These are phyloP conservation scores for Siderastrea radians DNA, from an alignment of 92 coral and sea anemone species.

Conservation along the genomic window DNA sequence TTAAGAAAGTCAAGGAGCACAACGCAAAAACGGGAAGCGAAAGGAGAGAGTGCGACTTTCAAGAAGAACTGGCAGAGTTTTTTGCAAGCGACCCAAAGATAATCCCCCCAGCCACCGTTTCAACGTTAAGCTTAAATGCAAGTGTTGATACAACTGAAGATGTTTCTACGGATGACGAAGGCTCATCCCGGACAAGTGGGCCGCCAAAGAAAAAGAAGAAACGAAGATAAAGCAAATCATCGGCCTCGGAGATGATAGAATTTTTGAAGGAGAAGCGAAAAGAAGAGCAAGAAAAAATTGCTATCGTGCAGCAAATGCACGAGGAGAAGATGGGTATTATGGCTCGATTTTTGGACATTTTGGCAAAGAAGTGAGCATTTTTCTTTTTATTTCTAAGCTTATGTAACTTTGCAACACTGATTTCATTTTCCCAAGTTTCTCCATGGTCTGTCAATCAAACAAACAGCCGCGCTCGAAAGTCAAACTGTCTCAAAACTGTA, in stretches of 20 bases:
- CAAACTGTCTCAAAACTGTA: too few species aligned
- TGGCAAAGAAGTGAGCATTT: constrained; percentile 4
- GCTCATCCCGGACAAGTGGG: constrained; percentile 16
- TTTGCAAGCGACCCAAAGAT: constrained; percentile 42
- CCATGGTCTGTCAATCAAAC: constrained; percentile 1
- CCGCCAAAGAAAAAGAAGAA: constrained; percentile 21
- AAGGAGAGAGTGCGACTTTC: constrained; percentile 51
- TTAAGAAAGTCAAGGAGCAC: constrained; percentile 40
- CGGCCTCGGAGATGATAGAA: constrained; percentile 35
- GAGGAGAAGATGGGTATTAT: constrained; percentile 17
- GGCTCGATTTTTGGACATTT: constrained; percentile 25
- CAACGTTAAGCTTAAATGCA: constrained; percentile 23
- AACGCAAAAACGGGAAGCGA: constrained; percentile 42
- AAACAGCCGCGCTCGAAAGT: too few species aligned
- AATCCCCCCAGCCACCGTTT: constrained; percentile 26
- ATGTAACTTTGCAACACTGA: too few species aligned
- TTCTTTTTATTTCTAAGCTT: too few species aligned
- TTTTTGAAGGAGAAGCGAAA: constrained; percentile 26
- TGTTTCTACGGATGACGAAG: constrained; percentile 27
- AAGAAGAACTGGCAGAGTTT: constrained; percentile 49
- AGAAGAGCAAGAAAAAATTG: constrained; percentile 13
- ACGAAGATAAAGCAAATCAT: constrained; percentile 33
- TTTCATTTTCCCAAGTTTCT: too few species aligned
- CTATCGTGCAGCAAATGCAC: constrained; percentile 2
- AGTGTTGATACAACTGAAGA: background rate